These are phyloP conservation scores for Hydroisotoma schaefferi DNA, from an alignment of 2,888 invertebrate genomes.

Conservation along the genomic window DNA sequence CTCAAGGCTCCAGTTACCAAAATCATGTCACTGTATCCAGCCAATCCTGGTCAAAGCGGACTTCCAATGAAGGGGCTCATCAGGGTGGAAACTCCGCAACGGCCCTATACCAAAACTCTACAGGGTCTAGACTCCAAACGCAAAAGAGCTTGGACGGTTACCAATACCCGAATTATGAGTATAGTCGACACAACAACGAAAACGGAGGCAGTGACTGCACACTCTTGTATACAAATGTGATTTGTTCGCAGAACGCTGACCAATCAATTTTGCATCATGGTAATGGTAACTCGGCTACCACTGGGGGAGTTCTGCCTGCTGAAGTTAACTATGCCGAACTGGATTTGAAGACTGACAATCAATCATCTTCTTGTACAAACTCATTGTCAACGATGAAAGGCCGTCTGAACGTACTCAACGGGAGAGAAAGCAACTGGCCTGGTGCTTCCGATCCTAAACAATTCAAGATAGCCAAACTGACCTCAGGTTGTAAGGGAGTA, in stretches of 20 bases:
- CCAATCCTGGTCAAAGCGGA: background rate
- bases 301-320: slow-evolving; percentile 50
- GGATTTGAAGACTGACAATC: slow-evolving; percentile 62
- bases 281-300: slow-evolving; percentile 10
- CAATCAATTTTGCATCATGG: background rate
- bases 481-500: no score
- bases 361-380: slow-evolving; percentile 34
- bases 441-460: slow-evolving; percentile 8
- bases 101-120: background rate
- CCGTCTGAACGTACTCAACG: slow-evolving; percentile 12
- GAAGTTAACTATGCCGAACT: slow-evolving; percentile 75
- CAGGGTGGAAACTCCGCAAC: background rate
- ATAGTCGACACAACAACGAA: background rate
- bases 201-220: slow-evolving; percentile 9
- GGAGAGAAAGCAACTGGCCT: slow-evolving; percentile 4
- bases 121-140: background rate
- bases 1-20: slow-evolving; percentile 9
- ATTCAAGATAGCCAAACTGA: background rate
- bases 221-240: slow-evolving; percentile 30
- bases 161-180: background rate
- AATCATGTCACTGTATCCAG: background rate
- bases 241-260: slow-evolving; percentile 4
- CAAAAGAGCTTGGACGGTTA: slow-evolving; percentile 6
- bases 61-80: background rate
- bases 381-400: slow-evolving; percentile 6